Evolutionary conservation across 1,140 invertebrate genomes (phyloP).

Genomic region (Drosophila suzukii): DNA sequence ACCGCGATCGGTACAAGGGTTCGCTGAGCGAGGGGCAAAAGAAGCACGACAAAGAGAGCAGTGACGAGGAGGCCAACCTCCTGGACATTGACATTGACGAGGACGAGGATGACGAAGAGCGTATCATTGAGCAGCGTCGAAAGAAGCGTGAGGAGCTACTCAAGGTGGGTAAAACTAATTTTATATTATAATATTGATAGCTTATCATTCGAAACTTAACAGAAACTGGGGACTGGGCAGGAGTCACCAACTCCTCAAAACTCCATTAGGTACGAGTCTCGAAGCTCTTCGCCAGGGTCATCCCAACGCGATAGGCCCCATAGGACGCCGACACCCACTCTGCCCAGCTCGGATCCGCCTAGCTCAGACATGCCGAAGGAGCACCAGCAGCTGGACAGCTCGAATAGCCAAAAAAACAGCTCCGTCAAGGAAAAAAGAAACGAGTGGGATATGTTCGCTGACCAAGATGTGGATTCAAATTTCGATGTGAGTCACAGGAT

Average conservation of each 20-base stretch:
- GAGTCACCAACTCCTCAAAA: slow-evolving; percentile 60
- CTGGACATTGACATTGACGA: slow-evolving; percentile 91
- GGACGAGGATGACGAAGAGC: slow-evolving; percentile 97
- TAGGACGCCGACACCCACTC: slow-evolving; percentile 51
- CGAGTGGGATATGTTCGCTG: slow-evolving; percentile 95
- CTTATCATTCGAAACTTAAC: not conserved
- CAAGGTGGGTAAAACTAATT: slow-evolving; percentile 86
- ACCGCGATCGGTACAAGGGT: slow-evolving; percentile 85
- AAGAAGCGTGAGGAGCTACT: slow-evolving; percentile 95
- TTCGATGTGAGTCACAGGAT: slow-evolving; percentile 90
- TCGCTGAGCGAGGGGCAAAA: slow-evolving; percentile 93
- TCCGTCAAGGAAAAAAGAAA: slow-evolving; percentile 84
- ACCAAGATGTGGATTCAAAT: slow-evolving; percentile 93
- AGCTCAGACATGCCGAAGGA: slow-evolving; percentile 28
- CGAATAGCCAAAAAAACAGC: slow-evolving; percentile 36
- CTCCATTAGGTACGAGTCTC: slow-evolving; percentile 64
- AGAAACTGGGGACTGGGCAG: slow-evolving; percentile 65
- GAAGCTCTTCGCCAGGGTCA: slow-evolving; percentile 56
- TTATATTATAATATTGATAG: not conserved
- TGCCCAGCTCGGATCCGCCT: slow-evolving; percentile 8
- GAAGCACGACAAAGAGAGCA: slow-evolving; percentile 87
- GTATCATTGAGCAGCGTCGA: slow-evolving; percentile 95
- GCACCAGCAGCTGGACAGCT: slow-evolving; percentile 46
- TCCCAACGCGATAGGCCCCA: slow-evolving; percentile 26
- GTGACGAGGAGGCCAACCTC: slow-evolving; percentile 87